These are phyloP conservation scores for Trachelus stipa DNA, from an alignment of 2,888 invertebrate genomes.

Conservation along the genomic window DNA sequence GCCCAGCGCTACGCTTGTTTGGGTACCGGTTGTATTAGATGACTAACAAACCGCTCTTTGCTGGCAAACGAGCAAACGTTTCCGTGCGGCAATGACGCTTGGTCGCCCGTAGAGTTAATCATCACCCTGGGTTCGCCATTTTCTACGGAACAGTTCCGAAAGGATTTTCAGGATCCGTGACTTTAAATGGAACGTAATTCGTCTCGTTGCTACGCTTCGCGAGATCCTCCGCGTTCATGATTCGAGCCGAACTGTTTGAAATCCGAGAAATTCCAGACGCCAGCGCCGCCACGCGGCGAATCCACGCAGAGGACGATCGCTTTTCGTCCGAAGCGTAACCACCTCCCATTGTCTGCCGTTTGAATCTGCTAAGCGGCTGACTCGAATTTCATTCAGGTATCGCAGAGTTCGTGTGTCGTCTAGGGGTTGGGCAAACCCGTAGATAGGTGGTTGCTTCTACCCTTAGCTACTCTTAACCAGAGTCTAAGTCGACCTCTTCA, in stretches of 20 bases:
- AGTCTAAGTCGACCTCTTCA: conserved; percentile 14
- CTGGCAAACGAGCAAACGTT: conserved; percentile 29
- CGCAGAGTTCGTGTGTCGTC: no score
- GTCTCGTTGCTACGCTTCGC: conserved; percentile 7
- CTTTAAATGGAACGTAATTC: conserved; percentile 39
- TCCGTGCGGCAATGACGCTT: not conserved
- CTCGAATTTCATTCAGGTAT: no score
- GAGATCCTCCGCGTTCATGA: not conserved
- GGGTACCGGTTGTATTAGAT: conserved; percentile 5
- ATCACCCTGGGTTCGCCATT: conserved; percentile 22
- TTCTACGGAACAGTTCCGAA: conserved; percentile 25
- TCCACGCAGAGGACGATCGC: not conserved
- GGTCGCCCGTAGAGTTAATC: not conserved
- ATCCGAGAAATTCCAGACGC: not conserved
- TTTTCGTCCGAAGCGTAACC: not conserved
- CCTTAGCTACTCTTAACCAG: conserved; percentile 24
- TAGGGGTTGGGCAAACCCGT: no score
- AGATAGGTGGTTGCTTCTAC: not conserved
- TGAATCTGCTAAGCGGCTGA: no score
- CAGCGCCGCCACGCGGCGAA: not conserved
- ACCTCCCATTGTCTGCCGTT: no score
- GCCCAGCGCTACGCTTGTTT: not conserved
- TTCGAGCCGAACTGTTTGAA: not conserved
- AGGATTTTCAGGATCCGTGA: conserved; percentile 31
- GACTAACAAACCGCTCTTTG: conserved; percentile 17